phyloP scores from a whole-genome alignment of 2,797 vertebrate species.

The Galaxias olidus region DNA sequence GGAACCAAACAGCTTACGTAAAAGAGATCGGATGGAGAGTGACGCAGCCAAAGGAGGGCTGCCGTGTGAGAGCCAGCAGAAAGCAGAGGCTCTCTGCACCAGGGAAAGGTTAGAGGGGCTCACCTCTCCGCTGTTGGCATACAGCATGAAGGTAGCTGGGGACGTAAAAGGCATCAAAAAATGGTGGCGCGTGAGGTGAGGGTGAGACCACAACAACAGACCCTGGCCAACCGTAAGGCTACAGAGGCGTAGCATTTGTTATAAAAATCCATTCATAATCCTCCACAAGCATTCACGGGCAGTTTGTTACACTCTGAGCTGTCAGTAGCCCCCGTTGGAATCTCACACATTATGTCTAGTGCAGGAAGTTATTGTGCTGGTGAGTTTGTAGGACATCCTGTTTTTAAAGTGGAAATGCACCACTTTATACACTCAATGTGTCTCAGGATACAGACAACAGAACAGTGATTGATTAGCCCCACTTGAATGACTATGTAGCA shows the following conservation, averaged over 20 bases:
- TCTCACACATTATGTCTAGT: too few species aligned
- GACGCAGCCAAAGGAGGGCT: background rate
- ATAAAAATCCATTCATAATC: too few species aligned
- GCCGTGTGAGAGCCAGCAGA: conserved; percentile 13
- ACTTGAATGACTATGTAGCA: conserved; percentile 15
- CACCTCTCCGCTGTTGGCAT: conserved; percentile 39
- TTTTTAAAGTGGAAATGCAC: conserved; percentile 1
- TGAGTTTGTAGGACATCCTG: background rate
- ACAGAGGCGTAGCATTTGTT: too few species aligned
- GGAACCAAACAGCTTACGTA: conserved; percentile 11
- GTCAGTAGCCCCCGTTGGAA: too few species aligned
- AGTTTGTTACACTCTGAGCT: too few species aligned
- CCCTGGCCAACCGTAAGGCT: background rate
- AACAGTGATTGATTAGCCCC: conserved; percentile 12
- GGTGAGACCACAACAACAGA: too few species aligned
- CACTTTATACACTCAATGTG: conserved; percentile 1
- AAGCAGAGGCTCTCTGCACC: background rate
- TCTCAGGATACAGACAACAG: conserved; percentile 17
- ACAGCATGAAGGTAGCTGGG: conserved; percentile 19
- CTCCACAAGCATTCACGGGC: too few species aligned
- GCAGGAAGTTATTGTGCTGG: too few species aligned
- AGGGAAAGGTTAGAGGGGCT: conserved; percentile 25
- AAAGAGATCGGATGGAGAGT: background rate
- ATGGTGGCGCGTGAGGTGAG: too few species aligned
- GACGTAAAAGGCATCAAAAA: too few species aligned